Percentiles rank a stretch among this genome's conserved stretches.
Conservation (phyloP, 2,113 vertebrate genomes). For the Psophia crepitans region DNA sequence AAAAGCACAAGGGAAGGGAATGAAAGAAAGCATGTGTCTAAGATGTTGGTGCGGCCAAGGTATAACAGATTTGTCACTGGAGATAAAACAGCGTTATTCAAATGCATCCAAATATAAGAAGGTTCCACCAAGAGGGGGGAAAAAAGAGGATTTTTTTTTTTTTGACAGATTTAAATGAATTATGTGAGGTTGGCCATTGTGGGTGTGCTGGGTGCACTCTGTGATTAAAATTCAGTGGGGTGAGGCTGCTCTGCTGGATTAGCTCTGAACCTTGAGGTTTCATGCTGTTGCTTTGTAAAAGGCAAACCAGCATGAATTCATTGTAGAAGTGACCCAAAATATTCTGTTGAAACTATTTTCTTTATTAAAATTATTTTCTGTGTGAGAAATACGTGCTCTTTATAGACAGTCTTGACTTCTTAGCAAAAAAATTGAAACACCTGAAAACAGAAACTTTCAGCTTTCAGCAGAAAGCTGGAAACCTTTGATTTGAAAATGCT, state of each 20-base stretch:
- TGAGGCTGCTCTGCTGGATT: neutral
- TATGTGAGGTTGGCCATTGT: neutral
- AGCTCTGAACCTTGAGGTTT: constrained; percentile 3
- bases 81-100: constrained; percentile 35
- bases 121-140: neutral
- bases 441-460: constrained; percentile 28
- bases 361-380: constrained; percentile 49
- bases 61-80: constrained; percentile 34
- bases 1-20: constrained; percentile 39
- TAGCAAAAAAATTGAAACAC: neutral
- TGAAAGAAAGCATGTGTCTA: constrained; percentile 18
- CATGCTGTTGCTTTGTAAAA: constrained; percentile 19
- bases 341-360: constrained; percentile 22
- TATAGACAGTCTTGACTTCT: neutral
- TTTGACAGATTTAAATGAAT: neutral
- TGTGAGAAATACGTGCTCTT: neutral
- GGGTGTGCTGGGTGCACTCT: neutral
- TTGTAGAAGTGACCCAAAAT: neutral
- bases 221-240: constrained; percentile 32
- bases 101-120: constrained; percentile 17
- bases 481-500: constrained; percentile 49
- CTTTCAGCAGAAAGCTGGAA: constrained; percentile 9
- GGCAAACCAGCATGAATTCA: neutral
- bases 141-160: neutral
- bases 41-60: constrained; percentile 16